Percentiles rank a stretch among this genome's conserved stretches.
Conservation (phyloP, 2,113 vertebrate genomes). For the Poeciliopsis occidentalis region DNA sequence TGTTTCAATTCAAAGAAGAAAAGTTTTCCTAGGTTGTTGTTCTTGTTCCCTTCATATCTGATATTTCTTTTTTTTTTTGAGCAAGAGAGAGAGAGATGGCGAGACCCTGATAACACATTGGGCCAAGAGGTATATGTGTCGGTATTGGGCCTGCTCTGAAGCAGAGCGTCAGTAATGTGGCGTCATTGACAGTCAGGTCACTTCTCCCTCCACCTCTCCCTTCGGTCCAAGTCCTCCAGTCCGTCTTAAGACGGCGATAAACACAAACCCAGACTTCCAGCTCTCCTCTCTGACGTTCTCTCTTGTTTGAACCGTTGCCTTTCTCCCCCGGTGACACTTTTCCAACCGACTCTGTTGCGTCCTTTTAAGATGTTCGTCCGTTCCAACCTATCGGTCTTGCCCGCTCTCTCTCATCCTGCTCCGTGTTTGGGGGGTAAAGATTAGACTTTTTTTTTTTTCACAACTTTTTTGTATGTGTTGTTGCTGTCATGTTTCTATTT, state of each 20-base stretch:
- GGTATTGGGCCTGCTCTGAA: constrained; percentile 28
- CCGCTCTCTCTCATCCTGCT: constrained; percentile 21
- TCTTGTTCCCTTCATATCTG: neutral
- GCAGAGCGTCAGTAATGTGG: constrained; percentile 47
- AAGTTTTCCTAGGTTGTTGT: neutral
- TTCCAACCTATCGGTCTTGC: constrained; percentile 44
- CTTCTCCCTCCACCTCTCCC: constrained; percentile 20
- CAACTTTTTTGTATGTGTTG: constrained; percentile 6
- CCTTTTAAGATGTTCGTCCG: constrained; percentile 49
- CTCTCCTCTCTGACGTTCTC: constrained; percentile 59
- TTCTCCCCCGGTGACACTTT: constrained; percentile 36
- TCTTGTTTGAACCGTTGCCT: constrained; percentile 55
- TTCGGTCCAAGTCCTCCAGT: constrained; percentile 41
- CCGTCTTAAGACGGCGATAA: constrained; percentile 56
- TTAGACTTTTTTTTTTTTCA: constrained; percentile 18
- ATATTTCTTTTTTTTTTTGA: constrained; percentile 10
- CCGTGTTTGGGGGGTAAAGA: constrained; percentile 23
- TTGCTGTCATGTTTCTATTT: constrained; percentile 4
- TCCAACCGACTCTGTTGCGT: neutral
- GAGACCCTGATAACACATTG: constrained; percentile 20
- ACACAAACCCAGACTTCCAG: constrained; percentile 35
- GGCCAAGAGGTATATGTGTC: constrained; percentile 54
- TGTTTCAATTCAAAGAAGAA: neutral
- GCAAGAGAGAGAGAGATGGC: too few relatives aligned
- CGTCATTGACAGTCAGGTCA: constrained; percentile 65